Percentiles rank a stretch among this genome's conserved stretches.
Conservation (phyloP, 2,888 invertebrate species). For the Diadegma fenestrale region DNA sequence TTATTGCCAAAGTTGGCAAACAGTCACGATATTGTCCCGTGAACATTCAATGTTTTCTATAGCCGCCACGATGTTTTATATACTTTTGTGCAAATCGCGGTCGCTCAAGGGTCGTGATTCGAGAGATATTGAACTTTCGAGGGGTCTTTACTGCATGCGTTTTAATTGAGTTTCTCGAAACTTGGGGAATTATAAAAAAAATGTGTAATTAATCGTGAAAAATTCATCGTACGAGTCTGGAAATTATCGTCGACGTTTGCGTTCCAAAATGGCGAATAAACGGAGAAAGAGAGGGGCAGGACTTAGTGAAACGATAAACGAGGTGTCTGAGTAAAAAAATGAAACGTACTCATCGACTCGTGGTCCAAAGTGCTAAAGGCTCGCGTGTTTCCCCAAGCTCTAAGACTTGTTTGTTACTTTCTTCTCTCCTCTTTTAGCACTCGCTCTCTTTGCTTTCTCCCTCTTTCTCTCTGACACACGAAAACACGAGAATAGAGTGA, state of each 20-base stretch:
- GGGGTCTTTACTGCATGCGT: neutral
- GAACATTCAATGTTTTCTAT: neutral
- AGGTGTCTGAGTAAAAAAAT: conserved; percentile 60
- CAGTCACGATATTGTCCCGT: conserved; percentile 23
- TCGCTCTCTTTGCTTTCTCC: too few species aligned
- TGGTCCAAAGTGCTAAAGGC: conserved; percentile 54
- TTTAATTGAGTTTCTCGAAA: neutral
- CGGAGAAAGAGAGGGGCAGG: conserved; percentile 14
- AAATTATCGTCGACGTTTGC: neutral
- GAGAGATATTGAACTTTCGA: neutral
- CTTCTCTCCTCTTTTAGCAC: conserved; percentile 4
- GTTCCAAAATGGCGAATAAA: neutral
- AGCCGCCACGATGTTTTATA: neutral
- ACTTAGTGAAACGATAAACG: conserved; percentile 61
- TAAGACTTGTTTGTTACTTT: conserved; percentile 43
- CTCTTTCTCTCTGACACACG: neutral
- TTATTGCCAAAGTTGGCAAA: conserved; percentile 4
- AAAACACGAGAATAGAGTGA: conserved; percentile 1
- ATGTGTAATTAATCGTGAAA: neutral
- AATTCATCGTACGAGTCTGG: neutral
- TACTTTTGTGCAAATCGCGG: neutral
- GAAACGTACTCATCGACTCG: conserved; percentile 60
- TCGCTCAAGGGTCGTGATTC: neutral
- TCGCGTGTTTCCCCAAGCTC: conserved; percentile 62
- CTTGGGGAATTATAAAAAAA: neutral